Base-by-base conservation (phyloP, 1,140 invertebrate species). In the Apis cerana region DNA sequence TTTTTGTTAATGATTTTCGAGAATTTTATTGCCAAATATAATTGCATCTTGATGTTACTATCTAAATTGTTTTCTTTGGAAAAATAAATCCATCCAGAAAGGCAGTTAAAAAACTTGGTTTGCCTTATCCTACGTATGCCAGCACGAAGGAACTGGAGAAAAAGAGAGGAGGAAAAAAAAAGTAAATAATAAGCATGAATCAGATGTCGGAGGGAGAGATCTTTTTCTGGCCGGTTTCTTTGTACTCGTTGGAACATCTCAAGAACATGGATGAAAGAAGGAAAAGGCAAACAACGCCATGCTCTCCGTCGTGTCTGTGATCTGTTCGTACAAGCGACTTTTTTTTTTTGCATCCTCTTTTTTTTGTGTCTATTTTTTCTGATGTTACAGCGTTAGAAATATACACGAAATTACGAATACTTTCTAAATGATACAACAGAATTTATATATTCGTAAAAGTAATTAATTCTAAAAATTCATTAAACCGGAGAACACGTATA, bases 121-220 rank as follows among this genome's bases (percentile, higher is more conserved):
- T 50, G 43, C 10, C 21, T 77, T 68, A 10, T 15, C 11, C 17
- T 7, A 27, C 3, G 27, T 12, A 19, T 50, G 17, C 72, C 21
- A 54, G n/a, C 10, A 43, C 19, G 52, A 71, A 15, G 23, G n/a
- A 15, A 7, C 21, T 0, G 17, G 2, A 0, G 61, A 50, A 21
- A 21, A 11, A 27, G 23, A 5, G 1, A 27, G 23, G 2, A 19
- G 1, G 19, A 21, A 83, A 48, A 75, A 21, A 48, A 62, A 62
- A 48, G 8, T 43, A 61, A n/a, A 74, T 69, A 80, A 70, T 59
- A 69, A 85, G 1, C 58, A n/a, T 77, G 84, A 85, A 78, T 85
- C 84, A 85, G 78, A 78, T 23, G 50, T 15, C n/a, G 33, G 5
- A 52, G 50, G 52, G 21, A 70, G 33, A 62, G 62, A 27, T 86